These are phyloP conservation scores for Pristis pectinata DNA, from an alignment of 2,797 vertebrate species.

Conservation along the genomic window DNA sequence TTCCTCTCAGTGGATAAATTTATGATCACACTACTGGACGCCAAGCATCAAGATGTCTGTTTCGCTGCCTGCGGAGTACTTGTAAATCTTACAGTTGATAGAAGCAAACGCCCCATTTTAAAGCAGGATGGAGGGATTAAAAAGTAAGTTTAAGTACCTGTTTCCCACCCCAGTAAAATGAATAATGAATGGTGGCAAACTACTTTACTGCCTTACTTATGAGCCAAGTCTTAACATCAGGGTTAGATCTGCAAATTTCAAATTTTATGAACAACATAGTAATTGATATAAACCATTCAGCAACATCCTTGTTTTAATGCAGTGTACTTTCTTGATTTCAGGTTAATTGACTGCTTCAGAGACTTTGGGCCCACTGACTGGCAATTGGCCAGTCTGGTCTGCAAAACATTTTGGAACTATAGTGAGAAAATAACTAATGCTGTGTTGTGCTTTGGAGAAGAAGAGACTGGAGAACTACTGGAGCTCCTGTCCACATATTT, in stretches of 20 bases:
- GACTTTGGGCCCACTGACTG: constrained; percentile 83
- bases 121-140: constrained; percentile 64
- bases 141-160: constrained; percentile 68
- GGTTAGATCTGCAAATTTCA: neutral
- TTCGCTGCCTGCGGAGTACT: constrained; percentile 89
- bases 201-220: constrained; percentile 16
- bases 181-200: neutral
- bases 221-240: neutral
- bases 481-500: constrained; percentile 62
- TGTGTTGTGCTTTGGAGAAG: constrained; percentile 49
- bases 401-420: constrained; percentile 91
- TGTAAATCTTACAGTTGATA: constrained; percentile 80
- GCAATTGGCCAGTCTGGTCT: constrained; percentile 81
- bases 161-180: neutral
- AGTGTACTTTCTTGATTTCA: constrained; percentile 47
- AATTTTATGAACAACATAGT: neutral
- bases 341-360: constrained; percentile 79
- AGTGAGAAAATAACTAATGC: constrained; percentile 54
- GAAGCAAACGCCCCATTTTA: constrained; percentile 61
- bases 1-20: constrained; percentile 76
- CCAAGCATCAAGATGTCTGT: constrained; percentile 78
- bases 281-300: neutral
- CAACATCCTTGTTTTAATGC: neutral
- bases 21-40: constrained; percentile 76
- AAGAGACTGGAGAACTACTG: constrained; percentile 56